Percentiles rank a stretch among this genome's conserved stretches.
Evolutionary conservation across 2,888 invertebrate species (phyloP).

Genomic region (Branchinecta sandiegonensis): DNA sequence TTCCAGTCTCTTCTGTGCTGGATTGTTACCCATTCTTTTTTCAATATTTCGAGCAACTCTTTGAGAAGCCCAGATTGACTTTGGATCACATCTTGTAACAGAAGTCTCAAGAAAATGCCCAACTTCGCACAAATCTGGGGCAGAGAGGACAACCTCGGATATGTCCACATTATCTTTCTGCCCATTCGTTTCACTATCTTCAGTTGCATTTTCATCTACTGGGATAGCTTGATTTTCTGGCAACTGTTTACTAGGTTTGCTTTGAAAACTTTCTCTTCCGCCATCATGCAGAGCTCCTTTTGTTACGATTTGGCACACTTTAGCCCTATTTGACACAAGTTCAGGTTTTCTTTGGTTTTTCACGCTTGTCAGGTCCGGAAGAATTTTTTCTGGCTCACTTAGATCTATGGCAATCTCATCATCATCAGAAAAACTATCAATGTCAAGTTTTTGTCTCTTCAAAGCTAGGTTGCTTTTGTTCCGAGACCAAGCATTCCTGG

Average conservation of each 20-base stretch:
- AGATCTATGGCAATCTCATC: constrained; percentile 3
- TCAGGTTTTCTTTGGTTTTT: too few species aligned
- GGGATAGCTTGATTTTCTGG: neutral
- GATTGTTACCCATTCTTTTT: neutral
- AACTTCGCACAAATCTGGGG: neutral
- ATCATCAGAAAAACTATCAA: neutral
- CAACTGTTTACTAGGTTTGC: too few species aligned
- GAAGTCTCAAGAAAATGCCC: constrained; percentile 1
- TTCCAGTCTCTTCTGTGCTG: neutral
- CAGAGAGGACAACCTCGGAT: neutral
- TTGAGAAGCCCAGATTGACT: neutral
- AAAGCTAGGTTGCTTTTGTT: constrained; percentile 5
- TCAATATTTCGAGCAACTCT: neutral
- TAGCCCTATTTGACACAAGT: too few species aligned
- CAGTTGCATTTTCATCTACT: neutral
- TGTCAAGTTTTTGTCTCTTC: neutral
- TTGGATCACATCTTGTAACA: neutral
- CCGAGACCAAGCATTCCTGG: constrained; percentile 8
- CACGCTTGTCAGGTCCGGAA: too few species aligned
- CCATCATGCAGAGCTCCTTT: too few species aligned
- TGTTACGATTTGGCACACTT: too few species aligned
- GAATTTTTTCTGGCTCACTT: neutral
- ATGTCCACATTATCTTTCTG: neutral
- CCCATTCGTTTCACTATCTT: neutral
- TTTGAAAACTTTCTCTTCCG: too few species aligned